phyloP scores from a whole-genome alignment of 2,888 invertebrate species.

The Camptogramma bilineatum region DNA sequence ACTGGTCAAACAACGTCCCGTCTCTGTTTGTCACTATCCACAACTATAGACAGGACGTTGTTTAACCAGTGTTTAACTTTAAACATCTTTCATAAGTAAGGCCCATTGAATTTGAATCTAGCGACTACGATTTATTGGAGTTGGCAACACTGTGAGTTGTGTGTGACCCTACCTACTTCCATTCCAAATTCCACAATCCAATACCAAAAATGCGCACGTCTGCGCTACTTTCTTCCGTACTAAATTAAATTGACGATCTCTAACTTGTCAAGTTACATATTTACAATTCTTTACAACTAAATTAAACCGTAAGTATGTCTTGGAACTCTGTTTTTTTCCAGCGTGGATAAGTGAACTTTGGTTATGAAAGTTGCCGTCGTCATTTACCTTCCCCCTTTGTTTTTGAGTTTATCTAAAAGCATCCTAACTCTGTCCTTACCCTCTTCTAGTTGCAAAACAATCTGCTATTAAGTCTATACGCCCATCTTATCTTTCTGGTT shows the following conservation, averaged over 20 bases:
- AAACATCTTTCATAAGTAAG: too few species aligned
- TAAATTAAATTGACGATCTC: not conserved
- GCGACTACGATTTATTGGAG: too few species aligned
- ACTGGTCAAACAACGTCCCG: too few species aligned
- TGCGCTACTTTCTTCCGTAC: not conserved
- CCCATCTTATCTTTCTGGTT: too few species aligned
- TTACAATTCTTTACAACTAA: not conserved
- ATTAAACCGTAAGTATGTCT: not conserved
- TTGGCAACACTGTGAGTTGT: too few species aligned
- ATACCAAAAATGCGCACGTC: not conserved
- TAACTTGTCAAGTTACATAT: not conserved
- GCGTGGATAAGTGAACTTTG: conserved; percentile 1
- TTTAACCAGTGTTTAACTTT: too few species aligned
- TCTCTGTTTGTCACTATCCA: too few species aligned
- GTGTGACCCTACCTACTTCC: too few species aligned
- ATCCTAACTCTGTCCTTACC: not conserved
- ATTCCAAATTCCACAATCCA: too few species aligned
- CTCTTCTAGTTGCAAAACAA: not conserved
- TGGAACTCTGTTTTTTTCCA: not conserved
- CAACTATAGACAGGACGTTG: too few species aligned
- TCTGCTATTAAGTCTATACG: not conserved
- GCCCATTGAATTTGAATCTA: too few species aligned
- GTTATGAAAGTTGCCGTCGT: conserved; percentile 16
- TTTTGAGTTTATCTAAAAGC: not conserved
- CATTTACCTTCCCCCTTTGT: not conserved